Conservation (phyloP, 2,888 invertebrate species). For the Ophion obscuratus region DNA sequence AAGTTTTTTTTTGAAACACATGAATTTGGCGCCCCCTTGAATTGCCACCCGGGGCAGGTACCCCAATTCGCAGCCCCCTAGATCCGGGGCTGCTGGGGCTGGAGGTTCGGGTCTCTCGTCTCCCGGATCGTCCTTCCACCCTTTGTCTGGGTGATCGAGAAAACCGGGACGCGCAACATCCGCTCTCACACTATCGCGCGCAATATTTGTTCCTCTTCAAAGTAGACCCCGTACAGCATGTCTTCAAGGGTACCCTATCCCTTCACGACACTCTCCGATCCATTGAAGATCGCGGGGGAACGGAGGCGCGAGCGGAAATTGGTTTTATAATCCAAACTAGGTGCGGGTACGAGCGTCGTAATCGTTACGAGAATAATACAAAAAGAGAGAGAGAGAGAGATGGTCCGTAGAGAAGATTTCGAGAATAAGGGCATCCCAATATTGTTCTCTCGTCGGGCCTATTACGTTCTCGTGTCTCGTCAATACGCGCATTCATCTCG, state of each 20-base stretch:
- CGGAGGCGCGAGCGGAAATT: slow-evolving; percentile 77
- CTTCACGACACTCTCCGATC: slow-evolving; percentile 32
- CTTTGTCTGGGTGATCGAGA: slow-evolving; percentile 11
- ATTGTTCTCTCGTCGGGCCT: slow-evolving; percentile 32
- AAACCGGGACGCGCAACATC: slow-evolving; percentile 77
- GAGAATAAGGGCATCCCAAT: slow-evolving; percentile 11
- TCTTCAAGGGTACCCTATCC: slow-evolving; percentile 24
- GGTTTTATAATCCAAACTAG: slow-evolving; percentile 79
- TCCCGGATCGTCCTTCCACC: slow-evolving; percentile 21
- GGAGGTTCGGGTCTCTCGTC: background rate
- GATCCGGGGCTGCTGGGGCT: background rate
- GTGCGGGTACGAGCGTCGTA: slow-evolving; percentile 57
- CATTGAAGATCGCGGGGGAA: background rate
- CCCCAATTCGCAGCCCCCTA: too few relatives aligned
- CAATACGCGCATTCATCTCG: slow-evolving; percentile 58
- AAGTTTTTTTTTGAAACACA: too few relatives aligned
- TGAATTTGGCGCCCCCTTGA: too few relatives aligned
- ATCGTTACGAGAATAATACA: slow-evolving; percentile 66
- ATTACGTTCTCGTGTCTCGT: slow-evolving; percentile 57
- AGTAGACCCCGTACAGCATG: slow-evolving; percentile 12
- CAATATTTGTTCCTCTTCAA: slow-evolving; percentile 18
- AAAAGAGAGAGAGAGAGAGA: slow-evolving; percentile 23
- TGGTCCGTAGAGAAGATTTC: background rate
- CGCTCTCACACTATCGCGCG: slow-evolving; percentile 77
- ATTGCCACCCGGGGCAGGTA: too few relatives aligned